Base-by-base conservation (phyloP, 2,113 vertebrate species). In the Rhizomys pruinosus region DNA sequence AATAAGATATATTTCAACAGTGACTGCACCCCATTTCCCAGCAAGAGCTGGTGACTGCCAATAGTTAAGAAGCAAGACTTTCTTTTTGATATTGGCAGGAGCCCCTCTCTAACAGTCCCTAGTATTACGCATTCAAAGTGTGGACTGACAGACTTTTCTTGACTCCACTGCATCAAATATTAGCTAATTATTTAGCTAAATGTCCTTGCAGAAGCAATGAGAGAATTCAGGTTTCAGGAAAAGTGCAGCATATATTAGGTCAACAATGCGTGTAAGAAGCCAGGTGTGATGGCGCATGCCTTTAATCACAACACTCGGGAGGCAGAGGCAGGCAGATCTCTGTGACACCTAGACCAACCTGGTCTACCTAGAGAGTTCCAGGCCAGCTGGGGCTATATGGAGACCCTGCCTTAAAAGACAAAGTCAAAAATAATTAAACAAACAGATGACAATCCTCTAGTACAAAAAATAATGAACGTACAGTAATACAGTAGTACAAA, bases 171-270 rank as follows among this genome's bases (percentile, higher is more conserved):
- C 84, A 84, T 13, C 39, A 85, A 86, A 90, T 68, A 61, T 63
- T 81, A 59, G 32, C 22, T 87, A 55, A 68, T 76, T 87, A 59
- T 64, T 89, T 89, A 80, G 76, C 12, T 63, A 84, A 90, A 47
- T 25, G 10, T 66, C 71, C 80, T 57, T 52, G 16, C 29, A 71
- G 29, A 72, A 66, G 37, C 71, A 95, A 34, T 11, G 37, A 15
- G 57, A 91, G 23, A 52, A 55, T 72, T 10, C 3, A 61, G 4
- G 20, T 59, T 39, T 82, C 37, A 42, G 47, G 37, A 91, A 86
- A 84, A 11, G 25, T 47, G 22, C 3, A 57, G 10, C 23, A 80
- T 55, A 71, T 19, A 1, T 57, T 92, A 10, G 44, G n/a, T 69
- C 90, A 47, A 92, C 8, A 90, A 85, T 72, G 17, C 69, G 27